These are phyloP conservation scores for Girardinus metallicus DNA, from an alignment of 2,797 vertebrate species.

Conservation along the genomic window DNA sequence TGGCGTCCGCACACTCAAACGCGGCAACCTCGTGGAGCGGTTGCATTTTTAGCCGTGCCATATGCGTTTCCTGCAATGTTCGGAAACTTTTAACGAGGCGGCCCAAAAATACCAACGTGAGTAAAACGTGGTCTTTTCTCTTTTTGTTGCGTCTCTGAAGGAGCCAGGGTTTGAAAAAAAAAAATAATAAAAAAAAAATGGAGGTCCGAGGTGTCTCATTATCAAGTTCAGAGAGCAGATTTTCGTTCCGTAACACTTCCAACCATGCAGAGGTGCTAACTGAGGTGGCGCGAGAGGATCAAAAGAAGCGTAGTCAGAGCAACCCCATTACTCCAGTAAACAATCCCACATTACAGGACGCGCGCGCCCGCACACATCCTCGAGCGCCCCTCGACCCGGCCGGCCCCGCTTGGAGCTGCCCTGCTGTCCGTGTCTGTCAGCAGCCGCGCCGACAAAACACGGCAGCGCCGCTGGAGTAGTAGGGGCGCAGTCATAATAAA, in stretches of 20 bases:
- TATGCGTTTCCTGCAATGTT: conserved; percentile 54
- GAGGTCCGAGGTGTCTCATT: conserved; percentile 67
- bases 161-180: background rate
- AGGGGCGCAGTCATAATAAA: conserved; percentile 67
- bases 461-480: conserved; percentile 29
- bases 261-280: conserved; percentile 58
- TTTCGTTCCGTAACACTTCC: conserved; percentile 49
- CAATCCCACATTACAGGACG: conserved; percentile 22
- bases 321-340: conserved; percentile 56
- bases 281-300: conserved; percentile 61
- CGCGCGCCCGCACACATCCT: conserved; percentile 17
- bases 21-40: conserved; percentile 10
- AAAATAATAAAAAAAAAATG: no score
- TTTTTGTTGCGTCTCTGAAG: conserved; percentile 7
- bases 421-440: conserved; percentile 67
- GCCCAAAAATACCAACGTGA: conserved; percentile 31
- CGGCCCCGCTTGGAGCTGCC: conserved; percentile 40
- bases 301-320: conserved; percentile 52
- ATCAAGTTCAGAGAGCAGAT: conserved; percentile 70
- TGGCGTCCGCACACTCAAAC: conserved; percentile 22
- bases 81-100: conserved; percentile 47
- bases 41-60: conserved; percentile 33
- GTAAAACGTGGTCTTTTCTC: conserved; percentile 44
- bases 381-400: conserved; percentile 40
- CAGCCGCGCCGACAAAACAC: conserved; percentile 48